A percentile compares a stretch with the other conserved stretches of the same genome.
Evolutionary conservation across 2,113 vertebrate genomes (phyloP).

Genomic region (Pseudopipra pipra): DNA sequence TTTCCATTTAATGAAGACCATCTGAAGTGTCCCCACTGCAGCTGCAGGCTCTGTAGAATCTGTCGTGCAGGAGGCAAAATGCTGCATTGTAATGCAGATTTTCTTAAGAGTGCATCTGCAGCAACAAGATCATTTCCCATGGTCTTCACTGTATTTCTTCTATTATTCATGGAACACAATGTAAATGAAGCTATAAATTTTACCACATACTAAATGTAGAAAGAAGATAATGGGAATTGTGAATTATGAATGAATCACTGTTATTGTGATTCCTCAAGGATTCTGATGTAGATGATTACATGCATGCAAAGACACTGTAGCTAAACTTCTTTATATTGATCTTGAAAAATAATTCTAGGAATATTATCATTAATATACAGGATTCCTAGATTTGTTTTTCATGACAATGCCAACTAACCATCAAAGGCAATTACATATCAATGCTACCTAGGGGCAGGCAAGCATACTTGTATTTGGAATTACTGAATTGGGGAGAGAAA

Average conservation of each 20-base stretch:
- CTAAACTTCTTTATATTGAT: slow-evolving; percentile 65
- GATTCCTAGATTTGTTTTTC: slow-evolving; percentile 54
- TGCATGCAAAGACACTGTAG: slow-evolving; percentile 68
- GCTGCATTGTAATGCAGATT: slow-evolving; percentile 76
- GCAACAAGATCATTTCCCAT: slow-evolving; percentile 73
- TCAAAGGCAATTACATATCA: slow-evolving; percentile 43
- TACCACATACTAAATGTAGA: slow-evolving; percentile 76
- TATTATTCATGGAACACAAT: slow-evolving; percentile 86
- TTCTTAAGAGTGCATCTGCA: slow-evolving; percentile 64
- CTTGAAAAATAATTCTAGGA: slow-evolving; percentile 57
- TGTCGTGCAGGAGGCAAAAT: slow-evolving; percentile 4
- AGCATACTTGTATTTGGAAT: slow-evolving; percentile 25
- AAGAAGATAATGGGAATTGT: slow-evolving; percentile 83
- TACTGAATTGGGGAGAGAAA: not conserved
- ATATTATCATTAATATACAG: slow-evolving; percentile 60
- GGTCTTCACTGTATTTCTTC: slow-evolving; percentile 81
- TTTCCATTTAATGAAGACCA: slow-evolving; percentile 66
- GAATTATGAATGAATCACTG: slow-evolving; percentile 87
- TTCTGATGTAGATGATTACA: slow-evolving; percentile 77
- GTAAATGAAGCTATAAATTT: slow-evolving; percentile 87
- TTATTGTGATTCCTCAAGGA: slow-evolving; percentile 83
- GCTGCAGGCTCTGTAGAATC: slow-evolving; percentile 66
- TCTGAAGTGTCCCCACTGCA: slow-evolving; percentile 70
- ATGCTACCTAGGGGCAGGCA: slow-evolving; percentile 25
- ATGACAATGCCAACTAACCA: slow-evolving; percentile 31